These are phyloP conservation scores for Meliscaeva auricollis DNA, from an alignment of 2,888 invertebrate species.

Conservation along the genomic window DNA sequence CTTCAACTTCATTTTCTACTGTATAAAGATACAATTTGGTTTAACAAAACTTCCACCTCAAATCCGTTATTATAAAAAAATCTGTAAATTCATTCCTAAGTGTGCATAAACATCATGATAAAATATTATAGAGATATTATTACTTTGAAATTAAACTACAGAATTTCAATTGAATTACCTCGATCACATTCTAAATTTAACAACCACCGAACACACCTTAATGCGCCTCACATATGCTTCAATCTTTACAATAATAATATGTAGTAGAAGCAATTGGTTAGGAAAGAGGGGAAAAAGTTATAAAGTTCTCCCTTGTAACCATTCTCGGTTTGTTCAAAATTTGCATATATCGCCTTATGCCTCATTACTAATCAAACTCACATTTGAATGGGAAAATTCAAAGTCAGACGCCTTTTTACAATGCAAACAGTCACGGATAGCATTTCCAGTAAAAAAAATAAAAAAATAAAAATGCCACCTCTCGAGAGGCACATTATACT, in stretches of 20 bases:
- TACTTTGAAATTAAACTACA: constrained; percentile 28
- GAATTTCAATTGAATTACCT: constrained; percentile 55
- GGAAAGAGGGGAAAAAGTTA: neutral
- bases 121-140: constrained; percentile 9
- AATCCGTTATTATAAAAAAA: constrained; percentile 30
- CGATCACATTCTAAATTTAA: constrained; percentile 72
- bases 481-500: constrained; percentile 18
- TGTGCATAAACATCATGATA: constrained; percentile 15
- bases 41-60: neutral
- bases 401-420: constrained; percentile 71
- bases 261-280: neutral
- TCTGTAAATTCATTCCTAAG: constrained; percentile 12
- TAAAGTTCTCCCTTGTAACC: constrained; percentile 57
- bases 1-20: too few species aligned
- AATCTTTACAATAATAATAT: neutral
- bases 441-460: constrained; percentile 22
- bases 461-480: constrained; percentile 4
- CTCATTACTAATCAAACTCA: constrained; percentile 68
- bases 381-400: constrained; percentile 71
- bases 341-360: constrained; percentile 71
- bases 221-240: constrained; percentile 21
- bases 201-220: constrained; percentile 64
- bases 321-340: constrained; percentile 50
- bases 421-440: constrained; percentile 55
- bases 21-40: too few species aligned